These are phyloP conservation scores for Idaea biselata DNA, from an alignment of 2,888 invertebrate species.

Conservation along the genomic window DNA sequence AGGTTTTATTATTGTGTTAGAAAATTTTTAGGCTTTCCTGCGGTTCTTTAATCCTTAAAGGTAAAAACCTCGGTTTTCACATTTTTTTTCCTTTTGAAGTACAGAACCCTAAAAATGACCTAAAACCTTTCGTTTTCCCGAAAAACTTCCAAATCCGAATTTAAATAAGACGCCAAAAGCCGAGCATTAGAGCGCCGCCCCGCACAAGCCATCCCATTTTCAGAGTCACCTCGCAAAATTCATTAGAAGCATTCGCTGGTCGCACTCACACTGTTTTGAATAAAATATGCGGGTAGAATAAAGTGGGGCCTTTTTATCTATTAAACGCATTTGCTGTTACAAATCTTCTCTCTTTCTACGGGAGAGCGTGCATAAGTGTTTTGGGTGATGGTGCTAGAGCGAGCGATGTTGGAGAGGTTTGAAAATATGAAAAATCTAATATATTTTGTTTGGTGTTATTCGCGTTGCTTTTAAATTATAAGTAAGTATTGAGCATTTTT, in stretches of 20 bases:
- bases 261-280: conserved; percentile 61
- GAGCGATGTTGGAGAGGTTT: conserved; percentile 12
- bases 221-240: conserved; percentile 52
- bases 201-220: conserved; percentile 33
- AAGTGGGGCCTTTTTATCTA: conserved; percentile 70
- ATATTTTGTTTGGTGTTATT: too few relatives aligned
- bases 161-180: not conserved
- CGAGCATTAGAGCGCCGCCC: not conserved
- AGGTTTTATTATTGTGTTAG: too few relatives aligned
- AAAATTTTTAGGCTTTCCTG: too few relatives aligned
- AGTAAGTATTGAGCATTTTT: too few relatives aligned
- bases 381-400: conserved; percentile 17
- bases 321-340: conserved; percentile 72
- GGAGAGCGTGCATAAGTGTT: conserved; percentile 40
- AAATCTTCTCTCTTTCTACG: conserved; percentile 54
- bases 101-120: not conserved
- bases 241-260: conserved; percentile 59
- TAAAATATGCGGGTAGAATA: conserved; percentile 68
- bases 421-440: too few relatives aligned
- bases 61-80: too few relatives aligned
- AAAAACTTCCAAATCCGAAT: not conserved
- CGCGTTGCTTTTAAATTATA: too few relatives aligned
- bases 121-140: not conserved
- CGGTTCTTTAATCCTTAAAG: too few relatives aligned
- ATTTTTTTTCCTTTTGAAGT: too few relatives aligned